phyloP scores from a whole-genome alignment of 2,888 invertebrate genomes.

The Hyles lineata region DNA sequence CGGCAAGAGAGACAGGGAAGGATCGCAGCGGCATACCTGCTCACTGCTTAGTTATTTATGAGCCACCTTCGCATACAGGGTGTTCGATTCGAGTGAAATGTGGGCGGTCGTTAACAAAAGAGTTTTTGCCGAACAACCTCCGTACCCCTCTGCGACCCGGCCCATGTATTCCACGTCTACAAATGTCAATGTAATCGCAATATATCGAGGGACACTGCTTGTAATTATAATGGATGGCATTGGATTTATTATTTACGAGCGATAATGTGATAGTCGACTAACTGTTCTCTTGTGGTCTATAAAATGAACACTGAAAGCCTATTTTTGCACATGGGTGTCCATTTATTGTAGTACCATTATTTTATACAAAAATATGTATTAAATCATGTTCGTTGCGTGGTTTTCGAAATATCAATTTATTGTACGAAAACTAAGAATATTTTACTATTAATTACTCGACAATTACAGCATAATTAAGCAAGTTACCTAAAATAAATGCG shows the following conservation, averaged over 20 bases:
- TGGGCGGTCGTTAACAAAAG: conserved; percentile 31
- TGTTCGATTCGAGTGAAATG: conserved; percentile 29
- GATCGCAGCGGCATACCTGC: conserved; percentile 21
- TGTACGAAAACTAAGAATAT: too few species aligned
- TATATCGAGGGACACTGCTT: conserved; percentile 24
- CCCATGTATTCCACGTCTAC: conserved; percentile 22
- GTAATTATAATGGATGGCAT: conserved; percentile 30
- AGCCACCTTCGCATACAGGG: conserved; percentile 24
- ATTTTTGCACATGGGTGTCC: too few species aligned
- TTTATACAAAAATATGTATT: too few species aligned
- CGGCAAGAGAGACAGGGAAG: conserved; percentile 20
- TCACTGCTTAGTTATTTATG: conserved; percentile 24
- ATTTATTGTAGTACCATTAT: too few species aligned
- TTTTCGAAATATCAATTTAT: too few species aligned
- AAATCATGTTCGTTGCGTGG: too few species aligned
- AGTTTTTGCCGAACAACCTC: conserved; percentile 28
- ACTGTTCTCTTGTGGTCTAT: neutral
- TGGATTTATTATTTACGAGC: conserved; percentile 29
- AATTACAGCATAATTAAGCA: too few species aligned
- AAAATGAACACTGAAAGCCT: neutral
- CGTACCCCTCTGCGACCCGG: conserved; percentile 16
- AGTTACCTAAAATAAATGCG: too few species aligned
- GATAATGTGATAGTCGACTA: neutral
- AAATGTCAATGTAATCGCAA: conserved; percentile 29
- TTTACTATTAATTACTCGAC: too few species aligned